Base-by-base conservation (phyloP, 2,113 vertebrate species). In the Meles meles region DNA sequence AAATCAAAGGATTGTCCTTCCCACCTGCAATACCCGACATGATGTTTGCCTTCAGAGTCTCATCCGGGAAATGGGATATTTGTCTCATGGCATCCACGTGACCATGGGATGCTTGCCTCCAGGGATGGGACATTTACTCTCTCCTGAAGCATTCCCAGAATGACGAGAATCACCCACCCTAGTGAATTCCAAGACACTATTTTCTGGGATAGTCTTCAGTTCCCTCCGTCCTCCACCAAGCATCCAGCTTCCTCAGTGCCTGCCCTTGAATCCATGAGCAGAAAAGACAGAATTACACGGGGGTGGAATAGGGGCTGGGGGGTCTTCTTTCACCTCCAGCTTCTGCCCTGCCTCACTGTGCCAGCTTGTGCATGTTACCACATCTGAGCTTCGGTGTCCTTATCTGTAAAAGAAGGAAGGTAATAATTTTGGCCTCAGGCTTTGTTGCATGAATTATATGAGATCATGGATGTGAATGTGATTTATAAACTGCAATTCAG, bases 31-130 rank as follows among this genome's bases (percentile, higher is more conserved):
- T 52, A 21, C 59, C 42, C 71, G 85, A 69, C 42, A 6, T 21
- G 52, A 67, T 37, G 37, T 55, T 95, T 67, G 20, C 86, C 55
- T 90, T 93, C 82, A n/a, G 69, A 89, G 91, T 82, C 79, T 93
- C 96, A 44, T 79, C 85, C 85, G 59, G 52, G 63, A 76, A 34
- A 57, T 34, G 55, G 61, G 86, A 76, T 96, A 83, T 95, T 94
- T 96, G 89, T 97, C 55, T 96, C 67, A 3, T 12, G 42, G 61
- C 42, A 23, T 15, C 92, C 87, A 44, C 5, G 5, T 20, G 39
- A 76, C 39, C 65, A 79, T 7, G 7, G 39, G 86, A 77, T 88
- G 82, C 94, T 89, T 96, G 49, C 83, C 92, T 84, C 93, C 42
- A 44, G 95, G 90, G 89, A 61, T 55, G 69, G 83, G 89, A 90